These are phyloP conservation scores for Apodemus agrarius DNA, from an alignment of 2,797 vertebrate species.

Conservation along the genomic window DNA sequence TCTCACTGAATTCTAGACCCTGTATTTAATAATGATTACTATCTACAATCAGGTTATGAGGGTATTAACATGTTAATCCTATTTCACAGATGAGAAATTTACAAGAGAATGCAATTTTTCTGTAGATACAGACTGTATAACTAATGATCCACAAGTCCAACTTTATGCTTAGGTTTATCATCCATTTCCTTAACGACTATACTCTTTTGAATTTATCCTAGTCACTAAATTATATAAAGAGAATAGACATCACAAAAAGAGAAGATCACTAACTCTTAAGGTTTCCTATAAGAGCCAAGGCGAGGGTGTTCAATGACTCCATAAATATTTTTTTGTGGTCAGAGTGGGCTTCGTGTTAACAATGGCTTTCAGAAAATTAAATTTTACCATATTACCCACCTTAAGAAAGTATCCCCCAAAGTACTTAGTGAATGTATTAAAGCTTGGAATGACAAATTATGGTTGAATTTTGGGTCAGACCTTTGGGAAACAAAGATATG, in stretches of 20 bases:
- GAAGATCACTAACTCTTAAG: not conserved
- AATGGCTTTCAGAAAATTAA: conserved; percentile 57
- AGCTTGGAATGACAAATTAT: conserved; percentile 63
- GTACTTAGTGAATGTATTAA: conserved; percentile 51
- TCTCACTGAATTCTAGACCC: not conserved
- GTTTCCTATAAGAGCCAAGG: conserved; percentile 20
- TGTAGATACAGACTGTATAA: not conserved
- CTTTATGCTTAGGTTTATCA: not conserved
- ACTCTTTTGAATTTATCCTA: conserved; percentile 15
- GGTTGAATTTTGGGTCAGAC: conserved; percentile 41
- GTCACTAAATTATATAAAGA: not conserved
- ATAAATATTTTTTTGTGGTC: conserved; percentile 20
- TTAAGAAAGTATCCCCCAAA: conserved; percentile 37
- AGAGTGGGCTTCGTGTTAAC: conserved; percentile 33
- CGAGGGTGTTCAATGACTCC: not conserved
- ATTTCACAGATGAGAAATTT: not conserved
- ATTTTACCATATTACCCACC: conserved; percentile 55
- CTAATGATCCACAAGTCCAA: conserved; percentile 19
- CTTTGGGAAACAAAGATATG: conserved; percentile 68
- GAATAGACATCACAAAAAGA: not conserved
- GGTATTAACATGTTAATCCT: not conserved
- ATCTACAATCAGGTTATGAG: not conserved
- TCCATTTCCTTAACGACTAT: not conserved
- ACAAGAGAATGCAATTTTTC: not conserved
- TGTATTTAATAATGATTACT: not conserved